A percentile compares a stretch with the other conserved stretches of the same genome.
phyloP scores from a whole-genome alignment of 2,888 invertebrate species.

The Synanthedon andrenaeformis region DNA sequence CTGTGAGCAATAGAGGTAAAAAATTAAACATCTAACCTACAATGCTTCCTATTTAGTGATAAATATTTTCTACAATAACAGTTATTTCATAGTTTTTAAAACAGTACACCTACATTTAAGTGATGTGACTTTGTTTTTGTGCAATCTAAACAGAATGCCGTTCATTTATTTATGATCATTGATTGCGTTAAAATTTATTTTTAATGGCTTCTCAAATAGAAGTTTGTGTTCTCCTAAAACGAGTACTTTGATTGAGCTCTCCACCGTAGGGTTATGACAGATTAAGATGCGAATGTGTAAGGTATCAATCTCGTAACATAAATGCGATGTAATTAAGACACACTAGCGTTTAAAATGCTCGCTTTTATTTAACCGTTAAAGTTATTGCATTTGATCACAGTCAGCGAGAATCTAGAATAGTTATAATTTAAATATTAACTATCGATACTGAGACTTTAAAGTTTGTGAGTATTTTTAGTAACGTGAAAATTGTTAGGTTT shows the following conservation, averaged over 20 bases:
- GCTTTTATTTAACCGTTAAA: too few species aligned
- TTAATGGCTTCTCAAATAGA: neutral
- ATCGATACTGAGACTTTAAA: too few species aligned
- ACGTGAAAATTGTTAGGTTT: too few species aligned
- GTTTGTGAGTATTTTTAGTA: too few species aligned
- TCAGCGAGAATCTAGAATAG: too few species aligned
- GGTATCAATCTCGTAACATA: neutral
- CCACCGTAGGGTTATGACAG: neutral
- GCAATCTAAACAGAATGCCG: neutral
- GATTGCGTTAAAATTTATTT: neutral
- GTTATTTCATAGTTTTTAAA: neutral
- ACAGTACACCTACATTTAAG: neutral
- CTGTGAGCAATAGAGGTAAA: too few species aligned
- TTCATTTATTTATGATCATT: neutral
- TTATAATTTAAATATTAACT: too few species aligned
- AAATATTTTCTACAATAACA: conserved; percentile 16
- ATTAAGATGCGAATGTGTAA: neutral
- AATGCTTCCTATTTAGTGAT: conserved; percentile 46
- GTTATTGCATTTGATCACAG: too few species aligned
- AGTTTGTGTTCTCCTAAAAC: neutral
- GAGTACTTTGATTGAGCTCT: neutral
- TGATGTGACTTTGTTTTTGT: neutral
- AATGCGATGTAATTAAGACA: neutral
- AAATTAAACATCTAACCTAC: conserved; percentile 14
- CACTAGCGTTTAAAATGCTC: too few species aligned